Percentiles rank a stretch among this genome's conserved stretches.
Evolutionary conservation across 2,888 invertebrate genomes (phyloP).

Genomic region (Agrotis clavis): DNA sequence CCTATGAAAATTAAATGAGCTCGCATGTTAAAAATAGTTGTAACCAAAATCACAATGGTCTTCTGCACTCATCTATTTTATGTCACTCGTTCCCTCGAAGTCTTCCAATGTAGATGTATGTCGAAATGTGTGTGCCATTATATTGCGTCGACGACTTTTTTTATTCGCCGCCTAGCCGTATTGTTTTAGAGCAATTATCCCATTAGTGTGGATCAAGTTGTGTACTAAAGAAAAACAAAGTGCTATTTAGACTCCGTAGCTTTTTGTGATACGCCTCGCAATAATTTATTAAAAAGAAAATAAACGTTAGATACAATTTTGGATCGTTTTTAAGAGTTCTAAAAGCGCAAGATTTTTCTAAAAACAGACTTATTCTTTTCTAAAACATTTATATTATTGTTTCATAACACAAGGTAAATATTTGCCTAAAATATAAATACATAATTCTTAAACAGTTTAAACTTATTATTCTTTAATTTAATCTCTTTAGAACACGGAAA

Average conservation of each 20-base stretch:
- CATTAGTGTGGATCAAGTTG: conserved; percentile 21
- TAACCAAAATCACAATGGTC: neutral
- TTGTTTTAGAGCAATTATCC: conserved; percentile 41
- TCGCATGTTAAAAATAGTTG: no score
- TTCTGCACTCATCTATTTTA: conserved; percentile 1
- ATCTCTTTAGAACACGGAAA: conserved; percentile 14
- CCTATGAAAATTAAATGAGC: no score
- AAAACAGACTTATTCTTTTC: no score
- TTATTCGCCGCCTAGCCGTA: conserved; percentile 34
- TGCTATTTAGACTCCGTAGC: conserved; percentile 23
- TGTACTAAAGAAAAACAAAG: conserved; percentile 33
- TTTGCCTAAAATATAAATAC: no score
- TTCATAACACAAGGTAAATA: neutral
- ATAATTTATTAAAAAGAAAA: conserved; percentile 14
- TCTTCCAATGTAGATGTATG: conserved; percentile 28
- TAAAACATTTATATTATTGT: no score
- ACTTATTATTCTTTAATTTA: conserved; percentile 25
- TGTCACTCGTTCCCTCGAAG: neutral
- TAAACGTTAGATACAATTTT: conserved; percentile 2
- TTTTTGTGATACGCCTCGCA: conserved; percentile 23
- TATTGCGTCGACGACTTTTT: conserved; percentile 28
- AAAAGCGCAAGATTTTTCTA: no score
- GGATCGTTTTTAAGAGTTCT: neutral
- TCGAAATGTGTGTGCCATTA: conserved; percentile 24
- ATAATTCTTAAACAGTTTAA: neutral